Base-by-base conservation (phyloP, 2,797 vertebrate genomes). In the Anabacerthia variegaticeps region DNA sequence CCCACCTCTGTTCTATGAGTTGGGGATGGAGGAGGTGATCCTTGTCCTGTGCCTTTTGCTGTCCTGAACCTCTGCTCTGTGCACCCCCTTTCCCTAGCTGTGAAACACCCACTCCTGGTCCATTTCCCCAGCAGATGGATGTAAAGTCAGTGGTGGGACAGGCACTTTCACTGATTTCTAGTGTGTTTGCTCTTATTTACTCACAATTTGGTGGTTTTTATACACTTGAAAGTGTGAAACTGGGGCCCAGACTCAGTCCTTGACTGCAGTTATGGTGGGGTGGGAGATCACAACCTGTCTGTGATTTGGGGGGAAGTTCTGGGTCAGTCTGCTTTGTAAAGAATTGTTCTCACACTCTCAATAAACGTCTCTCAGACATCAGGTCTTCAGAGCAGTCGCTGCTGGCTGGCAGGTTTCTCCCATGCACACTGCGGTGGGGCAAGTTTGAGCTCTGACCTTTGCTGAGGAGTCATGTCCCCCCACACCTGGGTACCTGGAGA, bases 41-140 rank as follows among this genome's bases (percentile, higher is more conserved):
- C 63, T 94, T 82, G 13, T 51, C 59, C 48, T 88, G 94, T 96
- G 95, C 92, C 90, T 95, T 95, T 73, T 86, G 66, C 54, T 93
- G 51, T 68, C n/a, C 46, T 75, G 43, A 43, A 58, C n/a, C 76
- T 95, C 61, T 75, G 22, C 37, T 88, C 39, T 58, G 7, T 84
- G 54, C 36, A 52, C 52, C 2, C 27, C 32, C 15, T 49, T 52
- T 74, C 23, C 44, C 30, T 74, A 28, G 27, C 75, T 93, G 56
- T 63, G 74, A 59, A 69, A 74, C 28, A 63, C 32, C 32, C 63
- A 30, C 4, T 63, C 48, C 78, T 61, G 68, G n/a, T 23, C 52
- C 54, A 49, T 79, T 79, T 88, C n/a, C 51, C 20, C 28, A 52
- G 51, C 46, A 89, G 39, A 23, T 39, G 44, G 24, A 10, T 2